Conservation (phyloP, 2,888 invertebrate species). For the Patella ulyssiponensis region DNA sequence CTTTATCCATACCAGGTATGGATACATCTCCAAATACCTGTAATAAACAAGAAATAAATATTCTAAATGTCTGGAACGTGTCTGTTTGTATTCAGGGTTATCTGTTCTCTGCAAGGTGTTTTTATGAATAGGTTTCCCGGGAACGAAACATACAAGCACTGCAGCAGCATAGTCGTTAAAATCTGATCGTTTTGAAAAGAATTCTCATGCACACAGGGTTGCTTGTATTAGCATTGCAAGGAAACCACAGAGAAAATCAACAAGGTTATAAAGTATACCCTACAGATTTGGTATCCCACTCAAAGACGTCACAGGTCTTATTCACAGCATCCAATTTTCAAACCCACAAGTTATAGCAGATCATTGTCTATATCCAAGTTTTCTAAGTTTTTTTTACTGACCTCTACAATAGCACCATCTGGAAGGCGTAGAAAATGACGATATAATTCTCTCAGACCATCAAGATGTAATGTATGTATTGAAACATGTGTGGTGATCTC, state of each 20-base stretch:
- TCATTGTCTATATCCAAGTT: no score
- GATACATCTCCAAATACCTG: conserved; percentile 70
- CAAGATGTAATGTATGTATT: conserved; percentile 68
- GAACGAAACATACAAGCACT: no score
- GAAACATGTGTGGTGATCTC: conserved; percentile 70
- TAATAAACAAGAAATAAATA: conserved; percentile 18
- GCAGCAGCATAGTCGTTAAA: no score
- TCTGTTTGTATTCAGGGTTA: background rate
- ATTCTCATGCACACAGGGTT: no score
- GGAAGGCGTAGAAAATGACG: conserved; percentile 68
- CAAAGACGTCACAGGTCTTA: no score
- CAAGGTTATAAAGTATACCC: no score
- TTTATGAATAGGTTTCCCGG: background rate
- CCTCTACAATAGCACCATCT: conserved; percentile 70
- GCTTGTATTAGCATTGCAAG: no score
- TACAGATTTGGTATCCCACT: no score
- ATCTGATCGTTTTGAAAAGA: no score
- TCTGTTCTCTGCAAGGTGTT: background rate
- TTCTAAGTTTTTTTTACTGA: conserved; percentile 22
- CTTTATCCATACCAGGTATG: conserved; percentile 68
- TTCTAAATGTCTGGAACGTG: background rate
- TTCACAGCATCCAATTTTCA: no score
- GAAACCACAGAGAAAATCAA: no score
- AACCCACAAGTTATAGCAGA: no score
- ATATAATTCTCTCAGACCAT: conserved; percentile 68